Conservation (phyloP, 2,797 vertebrate species). For the Lacerta viridis region DNA sequence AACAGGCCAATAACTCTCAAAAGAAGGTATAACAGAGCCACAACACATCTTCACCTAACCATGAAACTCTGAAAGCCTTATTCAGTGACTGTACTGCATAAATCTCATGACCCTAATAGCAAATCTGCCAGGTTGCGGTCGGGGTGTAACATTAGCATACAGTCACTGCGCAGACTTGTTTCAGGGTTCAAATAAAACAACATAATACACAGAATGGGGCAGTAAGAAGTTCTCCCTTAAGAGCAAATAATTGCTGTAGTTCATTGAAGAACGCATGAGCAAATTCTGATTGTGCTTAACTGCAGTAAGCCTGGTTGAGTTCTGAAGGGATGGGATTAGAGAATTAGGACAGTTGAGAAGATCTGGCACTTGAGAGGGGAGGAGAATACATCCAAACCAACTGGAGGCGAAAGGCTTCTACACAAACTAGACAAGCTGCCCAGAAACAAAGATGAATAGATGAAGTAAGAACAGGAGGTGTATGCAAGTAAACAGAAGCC, state of each 20-base stretch:
- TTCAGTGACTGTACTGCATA: background rate
- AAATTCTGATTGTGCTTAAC: background rate
- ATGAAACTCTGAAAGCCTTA: slow-evolving; percentile 34
- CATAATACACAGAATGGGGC: background rate
- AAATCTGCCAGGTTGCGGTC: background rate
- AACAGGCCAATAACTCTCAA: slow-evolving; percentile 26
- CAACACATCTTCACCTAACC: slow-evolving; percentile 23
- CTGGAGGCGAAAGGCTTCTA: background rate
- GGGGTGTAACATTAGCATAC: background rate
- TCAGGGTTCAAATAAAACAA: slow-evolving; percentile 7
- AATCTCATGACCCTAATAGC: slow-evolving; percentile 28
- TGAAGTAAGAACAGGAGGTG: background rate
- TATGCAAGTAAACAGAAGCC: background rate
- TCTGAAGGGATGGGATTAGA: background rate
- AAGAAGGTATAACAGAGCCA: slow-evolving; percentile 43
- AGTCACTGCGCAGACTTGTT: background rate
- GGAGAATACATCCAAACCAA: background rate
- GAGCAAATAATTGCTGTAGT: background rate
- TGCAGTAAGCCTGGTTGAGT: background rate
- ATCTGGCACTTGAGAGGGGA: background rate
- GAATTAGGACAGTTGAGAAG: background rate
- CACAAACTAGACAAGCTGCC: background rate
- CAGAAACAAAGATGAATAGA: background rate
- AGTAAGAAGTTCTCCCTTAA: background rate
- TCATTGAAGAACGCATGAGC: background rate